Evolutionary conservation across 2,797 vertebrate genomes (phyloP).

Genomic region (Thripadectes ignobilis): DNA sequence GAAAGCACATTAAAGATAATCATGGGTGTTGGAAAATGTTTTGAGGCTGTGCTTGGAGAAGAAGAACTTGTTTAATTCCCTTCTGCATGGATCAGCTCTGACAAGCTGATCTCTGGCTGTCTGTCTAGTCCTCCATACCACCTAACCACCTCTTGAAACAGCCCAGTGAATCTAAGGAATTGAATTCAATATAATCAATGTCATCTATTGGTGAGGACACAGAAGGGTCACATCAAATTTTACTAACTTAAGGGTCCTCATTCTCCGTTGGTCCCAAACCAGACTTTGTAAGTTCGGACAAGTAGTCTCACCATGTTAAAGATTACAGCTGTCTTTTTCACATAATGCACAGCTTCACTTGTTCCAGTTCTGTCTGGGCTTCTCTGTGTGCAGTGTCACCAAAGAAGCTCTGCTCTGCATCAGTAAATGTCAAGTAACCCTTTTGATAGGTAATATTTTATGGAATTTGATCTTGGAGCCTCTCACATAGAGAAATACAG

Average conservation of each 20-base stretch:
- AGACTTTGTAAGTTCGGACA: not conserved
- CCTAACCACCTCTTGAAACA: not conserved
- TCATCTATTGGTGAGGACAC: not conserved
- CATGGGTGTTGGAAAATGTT: not conserved
- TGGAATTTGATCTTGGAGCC: not conserved
- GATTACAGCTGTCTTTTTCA: not conserved
- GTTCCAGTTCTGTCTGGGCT: not conserved
- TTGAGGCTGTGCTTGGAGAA: not conserved
- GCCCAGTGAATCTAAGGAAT: not conserved
- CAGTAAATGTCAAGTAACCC: not conserved
- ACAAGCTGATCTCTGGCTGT: not conserved
- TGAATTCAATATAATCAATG: not conserved
- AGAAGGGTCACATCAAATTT: not conserved
- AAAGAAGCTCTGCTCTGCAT: not conserved
- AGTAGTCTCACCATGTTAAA: not conserved
- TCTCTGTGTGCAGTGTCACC: not conserved
- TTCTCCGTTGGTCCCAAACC: not conserved
- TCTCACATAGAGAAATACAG: not conserved
- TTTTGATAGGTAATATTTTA: not conserved
- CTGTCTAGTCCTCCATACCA: not conserved
- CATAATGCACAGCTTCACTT: not conserved
- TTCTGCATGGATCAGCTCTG: not conserved
- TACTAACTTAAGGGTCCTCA: not conserved
- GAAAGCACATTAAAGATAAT: not conserved
- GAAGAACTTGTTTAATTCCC: not conserved